Conservation (phyloP, 2,888 invertebrate species). For the Drosophila demipolita region DNA sequence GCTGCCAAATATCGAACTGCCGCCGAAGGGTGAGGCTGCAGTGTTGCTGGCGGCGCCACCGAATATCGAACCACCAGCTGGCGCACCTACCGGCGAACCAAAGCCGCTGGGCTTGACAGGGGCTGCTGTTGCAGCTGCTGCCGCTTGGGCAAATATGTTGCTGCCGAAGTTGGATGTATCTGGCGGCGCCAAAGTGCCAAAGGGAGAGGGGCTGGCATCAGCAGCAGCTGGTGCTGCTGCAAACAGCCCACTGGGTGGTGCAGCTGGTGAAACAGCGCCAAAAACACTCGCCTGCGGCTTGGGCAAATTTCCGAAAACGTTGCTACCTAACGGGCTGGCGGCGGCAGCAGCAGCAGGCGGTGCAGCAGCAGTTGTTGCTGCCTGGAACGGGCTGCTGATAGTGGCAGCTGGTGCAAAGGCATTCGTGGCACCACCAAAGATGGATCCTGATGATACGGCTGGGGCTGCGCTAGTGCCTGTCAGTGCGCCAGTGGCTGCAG, state of each 20-base stretch:
- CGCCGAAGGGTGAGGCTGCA: constrained; percentile 23
- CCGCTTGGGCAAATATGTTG: constrained; percentile 71
- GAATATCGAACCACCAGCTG: constrained; percentile 62
- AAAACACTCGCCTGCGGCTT: constrained; percentile 82
- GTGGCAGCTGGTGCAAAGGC: constrained; percentile 28
- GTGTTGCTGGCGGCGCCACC: constrained; percentile 48
- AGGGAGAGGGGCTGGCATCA: constrained; percentile 50
- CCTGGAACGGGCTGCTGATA: constrained; percentile 23
- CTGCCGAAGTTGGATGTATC: constrained; percentile 42
- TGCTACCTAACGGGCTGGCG: constrained; percentile 37
- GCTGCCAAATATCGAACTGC: constrained; percentile 55
- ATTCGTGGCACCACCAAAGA: constrained; percentile 43
- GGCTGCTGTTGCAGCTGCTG: constrained; percentile 17
- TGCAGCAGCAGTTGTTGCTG: constrained; percentile 12
- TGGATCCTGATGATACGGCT: constrained; percentile 24
- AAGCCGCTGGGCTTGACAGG: constrained; percentile 43
- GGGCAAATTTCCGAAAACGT: constrained; percentile 80
- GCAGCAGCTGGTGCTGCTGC: constrained; percentile 67
- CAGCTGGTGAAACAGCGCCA: constrained; percentile 40
- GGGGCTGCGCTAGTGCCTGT: constrained; percentile 36
- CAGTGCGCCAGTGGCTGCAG: constrained; percentile 31
- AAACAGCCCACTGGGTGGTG: constrained; percentile 70
- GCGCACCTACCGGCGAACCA: constrained; percentile 33
- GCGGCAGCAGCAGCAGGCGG: constrained; percentile 8
- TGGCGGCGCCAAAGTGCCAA: constrained; percentile 39